These are phyloP conservation scores for Octopus sinensis DNA, from an alignment of 1,140 invertebrate genomes.

Conservation along the genomic window DNA sequence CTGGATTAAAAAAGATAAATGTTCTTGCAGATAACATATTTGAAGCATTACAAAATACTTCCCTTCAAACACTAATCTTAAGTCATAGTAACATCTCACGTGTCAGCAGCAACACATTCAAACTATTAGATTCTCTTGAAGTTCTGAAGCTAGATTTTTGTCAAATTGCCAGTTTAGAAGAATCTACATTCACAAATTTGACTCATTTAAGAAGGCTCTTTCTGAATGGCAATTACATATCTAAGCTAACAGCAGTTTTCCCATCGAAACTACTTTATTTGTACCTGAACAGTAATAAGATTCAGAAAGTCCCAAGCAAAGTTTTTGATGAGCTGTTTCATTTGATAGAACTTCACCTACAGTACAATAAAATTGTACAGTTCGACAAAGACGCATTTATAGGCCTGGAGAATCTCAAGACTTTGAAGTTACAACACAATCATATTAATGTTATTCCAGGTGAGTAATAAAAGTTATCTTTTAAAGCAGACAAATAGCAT, in stretches of 20 bases:
- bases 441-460: slow-evolving; percentile 24
- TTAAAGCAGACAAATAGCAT: no score
- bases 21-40: slow-evolving; percentile 32
- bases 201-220: slow-evolving; percentile 28
- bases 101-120: slow-evolving; percentile 31
- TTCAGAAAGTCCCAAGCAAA: slow-evolving; percentile 23
- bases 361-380: slow-evolving; percentile 29
- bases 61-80: slow-evolving; percentile 35
- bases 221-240: slow-evolving; percentile 35
- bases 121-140: slow-evolving; percentile 29
- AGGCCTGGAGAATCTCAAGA: slow-evolving; percentile 32
- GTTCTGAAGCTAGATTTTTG: slow-evolving; percentile 35
- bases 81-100: slow-evolving; percentile 31
- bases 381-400: slow-evolving; percentile 32
- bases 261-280: slow-evolving; percentile 30
- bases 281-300: slow-evolving; percentile 36
- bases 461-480: background rate
- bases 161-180: slow-evolving; percentile 24
- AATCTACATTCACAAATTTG: slow-evolving; percentile 33
- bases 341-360: slow-evolving; percentile 33
- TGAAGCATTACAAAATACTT: slow-evolving; percentile 29
- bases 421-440: slow-evolving; percentile 33
- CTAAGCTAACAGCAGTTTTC: slow-evolving; percentile 31
- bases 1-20: slow-evolving; percentile 30
- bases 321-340: slow-evolving; percentile 28